Evolutionary conservation across 2,888 invertebrate species (phyloP), one percentile per base, ranked within the genome.

Genomic region (Callyntrura sp.): DNA sequence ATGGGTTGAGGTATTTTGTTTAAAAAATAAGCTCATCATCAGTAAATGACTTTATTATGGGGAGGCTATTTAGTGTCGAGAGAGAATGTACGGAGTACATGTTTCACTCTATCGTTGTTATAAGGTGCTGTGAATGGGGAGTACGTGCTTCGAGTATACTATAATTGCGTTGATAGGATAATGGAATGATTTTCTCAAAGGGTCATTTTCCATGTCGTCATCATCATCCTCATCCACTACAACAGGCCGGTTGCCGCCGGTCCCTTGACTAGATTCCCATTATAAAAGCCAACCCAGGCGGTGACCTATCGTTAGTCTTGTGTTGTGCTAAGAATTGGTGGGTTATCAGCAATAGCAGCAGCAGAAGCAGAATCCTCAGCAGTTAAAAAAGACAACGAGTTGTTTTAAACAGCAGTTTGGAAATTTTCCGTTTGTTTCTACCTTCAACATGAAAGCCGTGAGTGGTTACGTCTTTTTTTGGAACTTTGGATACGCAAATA

Each of bases 391-490:
- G n/a, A n/a, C n/a, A n/a, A n/a, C n/a, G n/a, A n/a, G n/a, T n/a
- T n/a, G n/a, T n/a, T n/a, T n/a, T n/a, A n/a, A n/a, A n/a, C n/a
- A n/a, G n/a, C n/a, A n/a, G n/a, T n/a, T n/a, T n/a, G n/a, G n/a
- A n/a, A n/a, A n/a, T n/a, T n/a, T n/a, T n/a, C n/a, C n/a, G n/a
- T n/a, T n/a, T n/a, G n/a, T n/a, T n/a, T n/a, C n/a, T n/a, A n/a
- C n/a, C n/a, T n/a, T n/a, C n/a, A 86, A 79, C 68, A 87, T 87
- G 87, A 87, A 87, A 65, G 20, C 81, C 43, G 87, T 87, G 87
- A 87, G 87, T 86, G 48, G 43, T 82, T 9, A 20, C 28, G 68
- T 62, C n/a, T 3, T 81, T 55, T n/a, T 25, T 82, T 68, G 68
- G 1, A 68, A 57, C 17, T 79, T 79, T 23, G 25, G 4, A 4